Percentiles rank a stretch among this genome's conserved stretches.
Evolutionary conservation across 2,888 invertebrate genomes (phyloP).

Genomic region (Stenodema calcarata): DNA sequence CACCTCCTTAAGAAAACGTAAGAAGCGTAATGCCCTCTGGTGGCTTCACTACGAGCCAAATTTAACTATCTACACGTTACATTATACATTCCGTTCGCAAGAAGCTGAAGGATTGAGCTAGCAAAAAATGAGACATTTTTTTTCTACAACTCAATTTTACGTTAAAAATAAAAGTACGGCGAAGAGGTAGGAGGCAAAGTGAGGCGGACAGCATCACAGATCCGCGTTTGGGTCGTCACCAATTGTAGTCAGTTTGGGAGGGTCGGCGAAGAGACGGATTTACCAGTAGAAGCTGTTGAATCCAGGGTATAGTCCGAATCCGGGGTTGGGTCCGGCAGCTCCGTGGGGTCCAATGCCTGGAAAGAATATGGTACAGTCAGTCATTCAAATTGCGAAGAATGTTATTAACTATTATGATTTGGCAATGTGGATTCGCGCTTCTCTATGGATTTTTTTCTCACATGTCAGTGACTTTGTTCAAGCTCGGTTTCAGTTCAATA

Average conservation of each 20-base stretch:
- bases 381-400: no score
- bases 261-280: background rate
- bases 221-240: background rate
- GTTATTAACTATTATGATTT: no score
- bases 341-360: conserved; percentile 26
- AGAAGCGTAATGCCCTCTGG: background rate
- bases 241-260: background rate
- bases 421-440: no score
- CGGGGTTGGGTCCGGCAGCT: conserved; percentile 26
- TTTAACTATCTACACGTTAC: background rate
- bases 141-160: background rate
- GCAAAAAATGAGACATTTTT: background rate
- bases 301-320: conserved; percentile 16
- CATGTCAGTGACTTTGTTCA: no score
- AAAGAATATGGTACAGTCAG: background rate
- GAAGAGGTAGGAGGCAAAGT: background rate
- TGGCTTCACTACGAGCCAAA: background rate
- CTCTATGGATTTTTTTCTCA: no score
- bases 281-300: conserved; percentile 39
- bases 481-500: no score
- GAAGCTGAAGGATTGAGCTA: background rate
- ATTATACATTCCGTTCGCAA: background rate
- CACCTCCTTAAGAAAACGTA: background rate
- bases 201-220: background rate
- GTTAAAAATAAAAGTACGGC: background rate